These are phyloP conservation scores for Halichoerus grypus DNA, from an alignment of 2,113 vertebrate species.

Conservation along the genomic window DNA sequence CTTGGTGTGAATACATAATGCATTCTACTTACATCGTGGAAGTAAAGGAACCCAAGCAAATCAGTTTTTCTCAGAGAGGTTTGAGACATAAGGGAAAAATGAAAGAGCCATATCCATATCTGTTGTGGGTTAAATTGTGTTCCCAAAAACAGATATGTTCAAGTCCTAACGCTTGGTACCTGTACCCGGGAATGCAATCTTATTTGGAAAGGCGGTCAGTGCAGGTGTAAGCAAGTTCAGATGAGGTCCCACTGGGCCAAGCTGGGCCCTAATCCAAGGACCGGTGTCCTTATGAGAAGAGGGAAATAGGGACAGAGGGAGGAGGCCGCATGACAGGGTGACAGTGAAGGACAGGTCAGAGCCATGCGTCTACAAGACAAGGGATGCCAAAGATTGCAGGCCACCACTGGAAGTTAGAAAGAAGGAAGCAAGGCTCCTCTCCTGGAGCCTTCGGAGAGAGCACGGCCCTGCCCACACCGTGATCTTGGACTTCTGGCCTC, in stretches of 20 bases:
- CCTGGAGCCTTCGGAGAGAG: background rate
- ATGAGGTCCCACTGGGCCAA: background rate
- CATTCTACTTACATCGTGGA: background rate
- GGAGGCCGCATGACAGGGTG: fast-evolving
- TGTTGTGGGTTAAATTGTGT: background rate
- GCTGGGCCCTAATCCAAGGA: background rate
- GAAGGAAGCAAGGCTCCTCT: background rate
- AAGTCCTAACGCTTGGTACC: background rate
- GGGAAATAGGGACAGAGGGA: too few species aligned
- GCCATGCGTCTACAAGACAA: background rate
- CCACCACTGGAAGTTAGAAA: too few species aligned
- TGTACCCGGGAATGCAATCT: background rate
- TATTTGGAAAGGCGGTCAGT: background rate
- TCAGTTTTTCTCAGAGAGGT: background rate
- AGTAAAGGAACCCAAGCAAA: background rate
- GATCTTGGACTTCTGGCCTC: background rate
- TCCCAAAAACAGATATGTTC: background rate
- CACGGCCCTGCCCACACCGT: background rate
- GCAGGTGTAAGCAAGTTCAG: background rate
- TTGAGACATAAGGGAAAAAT: background rate
- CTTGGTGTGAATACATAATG: background rate
- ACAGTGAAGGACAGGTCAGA: fast-evolving
- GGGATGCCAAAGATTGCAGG: background rate
- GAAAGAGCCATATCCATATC: background rate
- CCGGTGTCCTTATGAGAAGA: background rate